Percentiles rank a stretch among this genome's conserved stretches.
Conservation (phyloP, 2,797 vertebrate genomes). For the Eremophila alpestris region DNA sequence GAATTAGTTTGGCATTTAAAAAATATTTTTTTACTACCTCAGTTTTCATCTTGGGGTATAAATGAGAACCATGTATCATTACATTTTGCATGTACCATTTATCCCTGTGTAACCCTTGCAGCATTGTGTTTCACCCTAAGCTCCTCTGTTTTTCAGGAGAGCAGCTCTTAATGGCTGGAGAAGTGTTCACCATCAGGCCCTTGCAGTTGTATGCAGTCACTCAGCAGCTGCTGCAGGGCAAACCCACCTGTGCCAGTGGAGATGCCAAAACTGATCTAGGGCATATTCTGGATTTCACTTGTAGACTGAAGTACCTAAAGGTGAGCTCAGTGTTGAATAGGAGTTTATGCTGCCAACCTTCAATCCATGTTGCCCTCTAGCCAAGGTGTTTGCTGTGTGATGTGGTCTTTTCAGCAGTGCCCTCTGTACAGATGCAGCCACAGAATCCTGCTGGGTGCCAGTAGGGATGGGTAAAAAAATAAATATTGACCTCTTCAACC, state of each 20-base stretch:
- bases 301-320: constrained; percentile 96
- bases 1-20: background rate
- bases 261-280: constrained; percentile 95
- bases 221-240: constrained; percentile 89
- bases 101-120: background rate
- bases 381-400: background rate
- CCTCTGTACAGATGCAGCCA: background rate
- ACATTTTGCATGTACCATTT: background rate
- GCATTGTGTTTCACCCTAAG: background rate
- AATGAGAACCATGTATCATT: background rate
- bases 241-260: constrained; percentile 90
- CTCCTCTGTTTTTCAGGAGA: constrained; percentile 82
- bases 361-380: background rate
- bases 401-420: background rate
- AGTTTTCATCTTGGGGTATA: background rate
- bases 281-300: constrained; percentile 97
- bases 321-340: constrained; percentile 68
- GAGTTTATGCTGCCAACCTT: background rate
- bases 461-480: background rate
- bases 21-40: background rate
- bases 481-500: background rate
- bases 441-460: background rate
- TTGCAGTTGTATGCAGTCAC: constrained; percentile 92
- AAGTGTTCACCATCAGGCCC: constrained; percentile 89
- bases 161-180: constrained; percentile 88